Conservation (phyloP, 2,113 vertebrate species). For the Lophius piscatorius region DNA sequence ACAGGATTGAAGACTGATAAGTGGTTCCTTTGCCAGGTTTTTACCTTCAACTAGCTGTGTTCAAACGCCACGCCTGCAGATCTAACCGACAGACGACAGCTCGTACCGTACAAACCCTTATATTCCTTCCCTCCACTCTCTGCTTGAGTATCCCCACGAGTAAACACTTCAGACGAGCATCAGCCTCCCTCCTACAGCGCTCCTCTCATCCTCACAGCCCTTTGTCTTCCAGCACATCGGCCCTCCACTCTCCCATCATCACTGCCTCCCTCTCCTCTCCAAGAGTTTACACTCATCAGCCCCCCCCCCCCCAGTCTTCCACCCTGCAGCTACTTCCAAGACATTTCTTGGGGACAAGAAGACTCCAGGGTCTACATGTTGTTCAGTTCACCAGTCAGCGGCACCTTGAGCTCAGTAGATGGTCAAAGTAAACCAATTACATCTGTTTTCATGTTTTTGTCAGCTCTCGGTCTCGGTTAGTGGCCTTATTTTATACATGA, state of each 20-base stretch:
- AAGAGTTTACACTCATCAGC: no score
- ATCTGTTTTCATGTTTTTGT: no score
- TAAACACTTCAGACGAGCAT: slow-evolving; percentile 53
- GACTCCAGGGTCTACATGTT: neutral
- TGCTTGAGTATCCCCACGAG: slow-evolving; percentile 25
- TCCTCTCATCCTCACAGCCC: slow-evolving; percentile 42
- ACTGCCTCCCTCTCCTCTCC: slow-evolving; percentile 46
- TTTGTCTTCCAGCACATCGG: slow-evolving; percentile 48
- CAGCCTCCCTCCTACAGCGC: slow-evolving; percentile 28
- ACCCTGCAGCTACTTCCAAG: slow-evolving; percentile 14
- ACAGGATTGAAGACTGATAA: neutral
- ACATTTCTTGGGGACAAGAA: neutral
- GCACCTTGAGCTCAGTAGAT: no score
- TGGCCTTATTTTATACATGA: no score
- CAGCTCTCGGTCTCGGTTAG: no score
- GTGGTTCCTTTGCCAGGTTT: neutral
- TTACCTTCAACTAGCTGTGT: neutral
- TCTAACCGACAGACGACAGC: neutral
- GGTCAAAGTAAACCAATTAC: no score
- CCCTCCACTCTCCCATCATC: no score
- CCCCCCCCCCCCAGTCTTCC: slow-evolving; percentile 23
- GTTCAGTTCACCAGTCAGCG: neutral
- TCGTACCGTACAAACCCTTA: neutral
- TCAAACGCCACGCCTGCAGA: neutral
- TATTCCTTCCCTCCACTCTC: slow-evolving; percentile 3